These are phyloP conservation scores for Aphis gossypii DNA, from an alignment of 1,140 invertebrate species.

Conservation along the genomic window DNA sequence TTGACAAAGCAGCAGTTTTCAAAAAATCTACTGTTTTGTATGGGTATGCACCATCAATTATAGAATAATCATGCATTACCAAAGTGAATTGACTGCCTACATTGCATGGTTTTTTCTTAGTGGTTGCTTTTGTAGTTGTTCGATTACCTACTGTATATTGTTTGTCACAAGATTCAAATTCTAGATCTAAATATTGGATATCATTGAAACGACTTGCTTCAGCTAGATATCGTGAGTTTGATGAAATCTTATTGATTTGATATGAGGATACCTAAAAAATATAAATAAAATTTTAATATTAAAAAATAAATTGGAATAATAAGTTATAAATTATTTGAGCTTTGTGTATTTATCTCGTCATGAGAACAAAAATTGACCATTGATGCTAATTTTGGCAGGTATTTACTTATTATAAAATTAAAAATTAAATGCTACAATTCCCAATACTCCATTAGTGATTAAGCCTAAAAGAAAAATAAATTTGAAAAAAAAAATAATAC, in stretches of 20 bases:
- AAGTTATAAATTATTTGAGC: not conserved
- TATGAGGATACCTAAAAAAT: slow-evolving; percentile 54
- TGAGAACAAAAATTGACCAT: not conserved
- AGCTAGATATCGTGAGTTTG: slow-evolving; percentile 45
- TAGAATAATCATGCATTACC: slow-evolving; percentile 47
- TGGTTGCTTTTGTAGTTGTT: not conserved
- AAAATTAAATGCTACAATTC: too few relatives aligned
- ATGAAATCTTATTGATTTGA: slow-evolving; percentile 54
- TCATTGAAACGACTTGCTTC: slow-evolving; percentile 63
- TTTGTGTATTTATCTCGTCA: not conserved
- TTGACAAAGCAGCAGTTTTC: slow-evolving; percentile 89
- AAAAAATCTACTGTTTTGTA: slow-evolving; percentile 92
- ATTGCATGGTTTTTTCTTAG: slow-evolving; percentile 51
- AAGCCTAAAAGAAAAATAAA: too few relatives aligned
- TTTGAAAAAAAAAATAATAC: too few relatives aligned
- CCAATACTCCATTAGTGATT: too few relatives aligned
- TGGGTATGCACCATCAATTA: slow-evolving; percentile 67
- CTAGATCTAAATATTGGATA: slow-evolving; percentile 80
- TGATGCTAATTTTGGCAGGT: too few relatives aligned
- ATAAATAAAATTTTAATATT: not conserved
- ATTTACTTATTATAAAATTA: too few relatives aligned
- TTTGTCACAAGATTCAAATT: slow-evolving; percentile 67
- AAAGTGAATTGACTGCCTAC: slow-evolving; percentile 53
- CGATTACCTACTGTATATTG: slow-evolving; percentile 30
- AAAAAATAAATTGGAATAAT: not conserved